A percentile compares a stretch with the other conserved stretches of the same genome.
These are phyloP conservation scores for Periophthalmodon schlosseri DNA, from an alignment of 2,113 vertebrate genomes.

Conservation along the genomic window DNA sequence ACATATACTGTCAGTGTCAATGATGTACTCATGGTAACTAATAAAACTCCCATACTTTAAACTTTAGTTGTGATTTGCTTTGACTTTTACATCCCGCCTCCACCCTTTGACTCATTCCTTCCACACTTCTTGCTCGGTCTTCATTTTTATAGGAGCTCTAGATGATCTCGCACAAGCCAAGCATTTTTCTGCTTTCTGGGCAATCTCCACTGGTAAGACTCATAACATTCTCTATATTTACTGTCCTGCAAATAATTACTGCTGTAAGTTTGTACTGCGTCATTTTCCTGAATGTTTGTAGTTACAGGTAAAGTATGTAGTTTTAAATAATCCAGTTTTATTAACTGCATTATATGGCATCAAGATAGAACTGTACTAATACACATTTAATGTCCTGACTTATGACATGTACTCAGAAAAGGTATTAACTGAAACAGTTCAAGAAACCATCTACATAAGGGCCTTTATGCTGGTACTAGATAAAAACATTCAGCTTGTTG, in stretches of 20 bases:
- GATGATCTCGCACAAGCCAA: background rate
- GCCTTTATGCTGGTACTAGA: background rate
- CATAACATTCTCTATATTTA: background rate
- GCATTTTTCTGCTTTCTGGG: background rate
- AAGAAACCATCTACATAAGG: background rate
- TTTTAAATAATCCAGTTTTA: background rate
- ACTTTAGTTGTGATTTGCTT: background rate
- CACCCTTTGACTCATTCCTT: constrained; percentile 37
- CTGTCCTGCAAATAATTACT: background rate
- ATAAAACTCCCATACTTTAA: background rate
- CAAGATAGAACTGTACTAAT: background rate
- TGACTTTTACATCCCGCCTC: background rate
- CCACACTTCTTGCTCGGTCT: background rate
- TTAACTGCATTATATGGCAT: too few species aligned
- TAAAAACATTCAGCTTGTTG: background rate
- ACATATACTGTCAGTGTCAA: background rate
- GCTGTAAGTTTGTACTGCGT: background rate
- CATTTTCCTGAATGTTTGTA: background rate
- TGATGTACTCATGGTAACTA: background rate
- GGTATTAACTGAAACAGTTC: too few species aligned
- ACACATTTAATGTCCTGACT: too few species aligned
- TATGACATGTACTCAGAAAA: too few species aligned
- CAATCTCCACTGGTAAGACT: constrained; percentile 11
- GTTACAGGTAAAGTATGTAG: background rate
- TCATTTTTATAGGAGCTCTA: background rate